Evolutionary conservation across 2,888 invertebrate genomes (phyloP).

Genomic region (Atrina japonica): DNA sequence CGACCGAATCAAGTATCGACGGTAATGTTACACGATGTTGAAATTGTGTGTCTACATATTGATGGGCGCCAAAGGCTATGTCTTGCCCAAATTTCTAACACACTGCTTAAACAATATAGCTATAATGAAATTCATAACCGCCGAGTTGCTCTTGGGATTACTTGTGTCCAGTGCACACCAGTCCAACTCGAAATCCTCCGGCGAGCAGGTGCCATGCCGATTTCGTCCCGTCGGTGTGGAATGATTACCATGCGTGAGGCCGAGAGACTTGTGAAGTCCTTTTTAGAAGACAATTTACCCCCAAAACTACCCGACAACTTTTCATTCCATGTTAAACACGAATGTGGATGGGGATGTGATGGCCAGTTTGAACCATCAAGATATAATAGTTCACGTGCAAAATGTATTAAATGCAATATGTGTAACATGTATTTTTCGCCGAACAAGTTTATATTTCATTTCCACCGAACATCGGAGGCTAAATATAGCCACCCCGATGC

Average conservation of each 20-base stretch:
- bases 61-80: slow-evolving; percentile 95
- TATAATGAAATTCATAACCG: slow-evolving; percentile 98
- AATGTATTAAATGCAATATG: slow-evolving; percentile 96
- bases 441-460: slow-evolving; percentile 99
- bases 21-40: slow-evolving; percentile 92
- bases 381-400: slow-evolving; percentile 89
- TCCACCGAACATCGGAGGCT: slow-evolving; percentile 85
- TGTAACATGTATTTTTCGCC: slow-evolving; percentile 98
- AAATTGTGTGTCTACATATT: slow-evolving; percentile 95
- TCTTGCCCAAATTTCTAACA: slow-evolving; percentile 97
- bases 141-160: slow-evolving; percentile 92
- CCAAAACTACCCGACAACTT: slow-evolving; percentile 94
- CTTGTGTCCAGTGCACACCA: slow-evolving; percentile 94
- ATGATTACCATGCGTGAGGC: slow-evolving; percentile 93
- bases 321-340: slow-evolving; percentile 94
- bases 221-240: slow-evolving; percentile 85
- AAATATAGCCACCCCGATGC: slow-evolving; percentile 96
- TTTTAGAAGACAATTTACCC: slow-evolving; percentile 86
- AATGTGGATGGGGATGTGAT: slow-evolving; percentile 97
- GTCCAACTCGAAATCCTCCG: slow-evolving; percentile 96
- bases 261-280: slow-evolving; percentile 97
- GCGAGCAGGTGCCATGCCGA: slow-evolving; percentile 86
- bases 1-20: slow-evolving; percentile 85
- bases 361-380: slow-evolving; percentile 83
- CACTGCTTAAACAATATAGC: slow-evolving; percentile 95